Evolutionary conservation across 2,888 invertebrate genomes (phyloP).

Genomic region (Agonopterix subpropinquella): DNA sequence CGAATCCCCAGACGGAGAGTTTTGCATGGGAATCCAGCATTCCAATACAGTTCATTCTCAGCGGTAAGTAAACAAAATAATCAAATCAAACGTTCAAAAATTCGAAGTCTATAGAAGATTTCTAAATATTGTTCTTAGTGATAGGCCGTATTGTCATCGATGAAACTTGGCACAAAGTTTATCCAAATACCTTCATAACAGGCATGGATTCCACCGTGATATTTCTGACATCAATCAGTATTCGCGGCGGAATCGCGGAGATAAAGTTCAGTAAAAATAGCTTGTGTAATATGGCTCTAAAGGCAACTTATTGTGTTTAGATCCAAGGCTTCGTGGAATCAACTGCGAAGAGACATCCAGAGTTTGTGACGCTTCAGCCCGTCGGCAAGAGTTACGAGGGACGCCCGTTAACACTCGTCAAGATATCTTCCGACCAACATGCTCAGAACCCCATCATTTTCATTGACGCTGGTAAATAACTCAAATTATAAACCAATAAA

Average conservation of each 20-base stretch:
- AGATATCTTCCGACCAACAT: slow-evolving; percentile 65
- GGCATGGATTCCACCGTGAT: no score
- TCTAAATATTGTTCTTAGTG: no score
- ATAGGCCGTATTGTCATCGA: no score
- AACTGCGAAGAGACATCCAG: slow-evolving; percentile 40
- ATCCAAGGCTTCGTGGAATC: slow-evolving; percentile 39
- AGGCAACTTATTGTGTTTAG: slow-evolving; percentile 21
- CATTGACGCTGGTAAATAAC: slow-evolving; percentile 69
- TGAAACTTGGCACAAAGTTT: no score
- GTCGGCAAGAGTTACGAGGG: slow-evolving; percentile 76
- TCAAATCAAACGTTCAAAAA: no score
- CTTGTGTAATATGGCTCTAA: no score
- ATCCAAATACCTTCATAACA: no score
- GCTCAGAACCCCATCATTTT: slow-evolving; percentile 76
- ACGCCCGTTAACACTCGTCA: slow-evolving; percentile 68
- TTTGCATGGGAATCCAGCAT: slow-evolving; percentile 28
- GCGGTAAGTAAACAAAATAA: slow-evolving; percentile 28
- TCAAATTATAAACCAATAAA: no score
- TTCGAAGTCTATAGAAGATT: no score
- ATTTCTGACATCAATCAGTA: no score
- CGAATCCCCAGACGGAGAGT: slow-evolving; percentile 41
- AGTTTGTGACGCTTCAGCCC: slow-evolving; percentile 56
- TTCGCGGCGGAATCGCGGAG: no score
- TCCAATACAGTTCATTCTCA: slow-evolving; percentile 40
- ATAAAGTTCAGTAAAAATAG: no score